These are phyloP conservation scores for Coenonympha arcania DNA, from an alignment of 2,888 invertebrate genomes.

Conservation along the genomic window DNA sequence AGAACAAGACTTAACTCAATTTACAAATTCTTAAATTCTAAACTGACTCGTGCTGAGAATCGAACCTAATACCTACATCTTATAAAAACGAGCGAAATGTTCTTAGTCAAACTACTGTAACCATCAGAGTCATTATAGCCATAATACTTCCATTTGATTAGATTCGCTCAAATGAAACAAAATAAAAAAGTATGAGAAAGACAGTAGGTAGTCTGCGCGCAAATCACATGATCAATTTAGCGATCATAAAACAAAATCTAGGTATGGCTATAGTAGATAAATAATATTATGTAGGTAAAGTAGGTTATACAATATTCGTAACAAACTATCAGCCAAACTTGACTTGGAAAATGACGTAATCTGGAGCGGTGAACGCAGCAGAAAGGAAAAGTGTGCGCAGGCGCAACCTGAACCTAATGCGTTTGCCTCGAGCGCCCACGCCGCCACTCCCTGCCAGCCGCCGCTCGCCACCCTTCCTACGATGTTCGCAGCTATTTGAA, in stretches of 20 bases:
- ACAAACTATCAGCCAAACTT: conserved; percentile 2
- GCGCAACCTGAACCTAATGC: conserved; percentile 37
- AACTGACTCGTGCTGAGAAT: no score
- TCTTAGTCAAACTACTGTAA: no score
- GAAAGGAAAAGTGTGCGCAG: conserved; percentile 73
- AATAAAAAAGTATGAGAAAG: no score
- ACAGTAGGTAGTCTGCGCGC: no score
- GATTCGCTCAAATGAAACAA: no score
- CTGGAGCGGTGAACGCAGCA: conserved; percentile 63
- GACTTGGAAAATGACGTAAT: conserved; percentile 57
- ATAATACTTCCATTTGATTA: no score
- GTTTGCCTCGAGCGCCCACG: conserved; percentile 63
- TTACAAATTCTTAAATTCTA: no score
- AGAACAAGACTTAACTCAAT: no score
- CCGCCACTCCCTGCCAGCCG: conserved; percentile 35
- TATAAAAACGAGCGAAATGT: no score
- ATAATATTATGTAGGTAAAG: not conserved
- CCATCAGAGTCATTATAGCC: no score
- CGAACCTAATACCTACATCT: no score
- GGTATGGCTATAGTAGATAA: not conserved
- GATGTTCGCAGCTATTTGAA: conserved; percentile 10
- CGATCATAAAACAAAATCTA: not conserved
- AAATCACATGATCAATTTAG: no score
- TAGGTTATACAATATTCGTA: not conserved
- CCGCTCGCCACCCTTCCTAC: conserved; percentile 32